Percentiles rank a stretch among this genome's conserved stretches.
These are phyloP conservation scores for Cervus canadensis DNA, from an alignment of 2,113 vertebrate genomes.

Conservation along the genomic window DNA sequence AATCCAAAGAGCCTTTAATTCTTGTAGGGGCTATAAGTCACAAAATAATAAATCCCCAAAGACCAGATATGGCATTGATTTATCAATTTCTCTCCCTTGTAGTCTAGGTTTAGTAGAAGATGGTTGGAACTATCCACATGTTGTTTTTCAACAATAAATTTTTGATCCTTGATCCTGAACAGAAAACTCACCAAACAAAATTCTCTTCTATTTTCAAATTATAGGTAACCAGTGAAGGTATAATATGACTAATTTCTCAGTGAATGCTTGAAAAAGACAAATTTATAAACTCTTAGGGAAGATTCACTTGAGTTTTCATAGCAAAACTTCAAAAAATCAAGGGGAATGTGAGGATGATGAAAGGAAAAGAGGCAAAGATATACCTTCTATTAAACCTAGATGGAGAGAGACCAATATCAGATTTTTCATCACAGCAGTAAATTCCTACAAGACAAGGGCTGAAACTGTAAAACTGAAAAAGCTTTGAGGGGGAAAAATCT, in stretches of 20 bases:
- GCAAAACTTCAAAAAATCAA: background rate
- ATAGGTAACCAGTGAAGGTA: background rate
- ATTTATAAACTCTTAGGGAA: background rate
- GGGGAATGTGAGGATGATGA: background rate
- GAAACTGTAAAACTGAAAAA: too few species aligned
- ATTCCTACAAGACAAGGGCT: background rate
- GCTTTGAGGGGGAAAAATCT: background rate
- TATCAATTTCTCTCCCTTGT: constrained; percentile 39
- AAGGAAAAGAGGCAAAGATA: background rate
- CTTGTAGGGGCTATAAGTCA: constrained; percentile 66
- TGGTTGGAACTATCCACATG: constrained; percentile 33
- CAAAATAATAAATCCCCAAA: constrained; percentile 74
- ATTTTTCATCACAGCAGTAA: background rate
- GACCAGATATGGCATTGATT: constrained; percentile 62
- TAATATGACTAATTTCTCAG: background rate
- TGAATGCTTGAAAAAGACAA: background rate
- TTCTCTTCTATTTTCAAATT: constrained; percentile 36
- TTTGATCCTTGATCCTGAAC: constrained; percentile 45
- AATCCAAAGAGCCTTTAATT: constrained; percentile 77
- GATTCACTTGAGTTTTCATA: background rate
- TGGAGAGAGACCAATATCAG: background rate
- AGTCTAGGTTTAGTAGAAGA: constrained; percentile 61
- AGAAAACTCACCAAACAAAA: constrained; percentile 58
- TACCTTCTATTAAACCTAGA: background rate
- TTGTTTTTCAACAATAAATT: constrained; percentile 61